Conservation (phyloP, 2,797 vertebrate species). For the Myotis myotis region DNA sequence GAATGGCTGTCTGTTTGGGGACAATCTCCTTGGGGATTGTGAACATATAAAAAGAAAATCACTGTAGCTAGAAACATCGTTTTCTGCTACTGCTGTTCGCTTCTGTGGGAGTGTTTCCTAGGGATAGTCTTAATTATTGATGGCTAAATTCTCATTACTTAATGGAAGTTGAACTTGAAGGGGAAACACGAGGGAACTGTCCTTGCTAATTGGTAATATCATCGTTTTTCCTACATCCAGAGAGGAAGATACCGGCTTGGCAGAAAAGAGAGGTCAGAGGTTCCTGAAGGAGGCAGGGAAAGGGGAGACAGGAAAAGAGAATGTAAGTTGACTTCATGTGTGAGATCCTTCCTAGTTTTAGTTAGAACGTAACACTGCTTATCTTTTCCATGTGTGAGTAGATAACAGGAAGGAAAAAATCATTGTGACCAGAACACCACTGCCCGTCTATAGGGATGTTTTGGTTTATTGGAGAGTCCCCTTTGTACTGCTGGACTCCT, state of each 20-base stretch:
- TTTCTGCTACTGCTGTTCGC: conserved; percentile 39
- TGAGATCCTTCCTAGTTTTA: not conserved
- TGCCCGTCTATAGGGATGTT: not conserved
- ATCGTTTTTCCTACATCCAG: not conserved
- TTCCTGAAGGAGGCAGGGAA: not conserved
- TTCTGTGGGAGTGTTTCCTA: conserved; percentile 55
- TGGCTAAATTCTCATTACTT: conserved; percentile 65
- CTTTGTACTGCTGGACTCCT: not conserved
- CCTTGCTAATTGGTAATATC: conserved; percentile 19
- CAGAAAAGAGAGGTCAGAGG: not conserved
- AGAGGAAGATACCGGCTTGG: not conserved
- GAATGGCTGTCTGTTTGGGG: conserved; percentile 33
- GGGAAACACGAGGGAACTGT: conserved; percentile 43
- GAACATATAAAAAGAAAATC: conserved; percentile 57
- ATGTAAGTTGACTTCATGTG: not conserved
- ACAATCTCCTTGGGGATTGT: not conserved
- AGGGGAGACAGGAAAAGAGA: not conserved
- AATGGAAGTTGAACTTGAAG: conserved; percentile 64
- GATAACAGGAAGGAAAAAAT: not conserved
- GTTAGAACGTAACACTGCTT: not conserved
- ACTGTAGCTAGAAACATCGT: conserved; percentile 41
- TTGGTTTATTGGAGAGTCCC: not conserved
- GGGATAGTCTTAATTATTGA: conserved; percentile 71
- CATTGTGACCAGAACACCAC: not conserved
- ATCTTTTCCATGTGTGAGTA: not conserved